A percentile compares a stretch with the other conserved stretches of the same genome.
These are phyloP conservation scores for Drosophila melanosoma DNA, from an alignment of 2,888 invertebrate species.

Conservation along the genomic window DNA sequence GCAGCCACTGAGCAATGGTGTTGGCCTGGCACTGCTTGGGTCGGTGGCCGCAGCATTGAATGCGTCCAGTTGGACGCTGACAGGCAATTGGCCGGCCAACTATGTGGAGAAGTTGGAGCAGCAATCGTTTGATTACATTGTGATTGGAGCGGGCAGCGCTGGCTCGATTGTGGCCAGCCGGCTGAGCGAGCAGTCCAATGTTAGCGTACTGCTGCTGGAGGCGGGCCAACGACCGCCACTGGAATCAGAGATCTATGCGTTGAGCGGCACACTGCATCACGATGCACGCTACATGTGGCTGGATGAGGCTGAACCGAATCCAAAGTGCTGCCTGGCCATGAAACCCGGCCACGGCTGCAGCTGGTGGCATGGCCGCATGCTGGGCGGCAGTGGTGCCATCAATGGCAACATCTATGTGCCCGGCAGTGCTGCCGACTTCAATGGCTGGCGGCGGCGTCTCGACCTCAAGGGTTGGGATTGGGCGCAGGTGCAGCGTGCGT, in stretches of 20 bases:
- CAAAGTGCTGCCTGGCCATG: constrained; percentile 74
- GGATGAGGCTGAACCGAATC: constrained; percentile 71
- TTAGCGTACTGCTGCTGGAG: constrained; percentile 91
- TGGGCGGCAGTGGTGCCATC: constrained; percentile 88
- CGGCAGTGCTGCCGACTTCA: constrained; percentile 86
- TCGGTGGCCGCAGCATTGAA: constrained; percentile 54
- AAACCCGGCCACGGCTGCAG: constrained; percentile 67
- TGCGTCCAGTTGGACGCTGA: constrained; percentile 84
- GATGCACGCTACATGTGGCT: constrained; percentile 74
- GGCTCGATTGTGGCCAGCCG: constrained; percentile 88
- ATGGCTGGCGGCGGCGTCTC: constrained; percentile 86
- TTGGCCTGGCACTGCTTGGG: constrained; percentile 54
- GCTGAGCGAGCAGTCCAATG: constrained; percentile 89
- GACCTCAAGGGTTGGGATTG: constrained; percentile 87
- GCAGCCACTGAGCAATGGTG: constrained; percentile 50
- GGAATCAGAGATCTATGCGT: constrained; percentile 80
- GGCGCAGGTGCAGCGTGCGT: constrained; percentile 85
- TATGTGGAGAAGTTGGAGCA: not conserved
- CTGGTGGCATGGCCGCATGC: constrained; percentile 88
- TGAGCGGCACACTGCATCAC: constrained; percentile 66
- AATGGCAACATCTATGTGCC: constrained; percentile 88
- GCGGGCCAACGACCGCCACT: constrained; percentile 89
- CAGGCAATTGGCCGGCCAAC: constrained; percentile 86
- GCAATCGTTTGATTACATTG: constrained; percentile 86
- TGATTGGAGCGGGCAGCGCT: constrained; percentile 88